Evolutionary conservation across 2,113 vertebrate species (phyloP), one percentile per base, ranked within the genome.

Genomic region (Sylvia atricapilla): DNA sequence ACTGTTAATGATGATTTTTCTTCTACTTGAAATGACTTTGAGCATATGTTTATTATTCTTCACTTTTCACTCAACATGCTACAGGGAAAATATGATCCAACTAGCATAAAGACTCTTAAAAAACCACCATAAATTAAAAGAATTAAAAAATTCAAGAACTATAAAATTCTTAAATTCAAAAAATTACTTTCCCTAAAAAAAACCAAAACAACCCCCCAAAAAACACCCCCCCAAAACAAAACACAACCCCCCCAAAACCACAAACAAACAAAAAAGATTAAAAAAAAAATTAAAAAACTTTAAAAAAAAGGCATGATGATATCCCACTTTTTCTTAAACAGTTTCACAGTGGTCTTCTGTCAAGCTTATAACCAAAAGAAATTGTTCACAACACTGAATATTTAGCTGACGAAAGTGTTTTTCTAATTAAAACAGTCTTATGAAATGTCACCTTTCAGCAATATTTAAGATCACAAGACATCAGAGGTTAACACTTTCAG

Each of bases 401-500:
- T 70, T 62, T 67, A 92, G 72, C 63, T 76, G 75, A 94, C 64
- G 52, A 16, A 90, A 93, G 83, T 64, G 44, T 63, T 93, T 74
- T 86, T 50, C 64, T 78, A 84, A 86, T 86, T 88, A 86, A 91
- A 94, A 93, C 13, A 80, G 55, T 68, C 72, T 90, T 88, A 63
- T 77, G 63, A 94, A 95, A 86, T 60, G 67, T 39, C 85, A 74
- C 25, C 41, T 87, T 95, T 93, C 83, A 90, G 63, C 69, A 91
- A 75, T 27, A 90, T 79, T 82, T 87, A 84, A 84, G 77, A 94
- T 69, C 70, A 79, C 52, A 74, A 77, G 49, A 43, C 64, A 84
- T 53, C 78, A 95, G 59, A 90, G 15, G 7, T 76, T 87, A 89
- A 94, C 52, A 67, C 15, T 77, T 96, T 31, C 28, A 78, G 66